Base-by-base conservation (phyloP, 2,888 invertebrate genomes). In the Dynastes hyllus region DNA sequence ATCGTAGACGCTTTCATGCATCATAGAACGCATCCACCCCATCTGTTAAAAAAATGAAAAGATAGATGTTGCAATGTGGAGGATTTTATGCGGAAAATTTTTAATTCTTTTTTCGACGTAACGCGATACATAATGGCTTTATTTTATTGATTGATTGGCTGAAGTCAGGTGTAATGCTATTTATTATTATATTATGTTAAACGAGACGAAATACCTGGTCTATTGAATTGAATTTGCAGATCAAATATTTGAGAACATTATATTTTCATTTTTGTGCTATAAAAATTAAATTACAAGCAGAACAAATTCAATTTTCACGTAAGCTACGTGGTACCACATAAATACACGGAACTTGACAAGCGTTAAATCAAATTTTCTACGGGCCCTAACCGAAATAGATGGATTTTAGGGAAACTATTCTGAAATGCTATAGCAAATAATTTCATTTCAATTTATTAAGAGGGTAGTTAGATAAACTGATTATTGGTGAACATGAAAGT, bases 401-500 rank as follows among this genome's bases (percentile, higher is more conserved):
- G 22, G n/a, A 73, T 73, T 58, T 73, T 61, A 73, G 73, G 58
- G 73, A 73, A 73, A 73, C 13, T 73, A 45, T 61, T 45, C 32
- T 37, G 22, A 27, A 55, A n/a, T 22, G 32, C 32, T 32, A 65
- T 65, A 65, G 2, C 8, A 22, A 55, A n/a, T 65, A 65, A 2
- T 29, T 65, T 65, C n/a, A 13, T 32, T 32, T 65, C 29, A 65
- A 65, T 32, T 65, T 32, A 65, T 6, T 27, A 32, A 2, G 29
- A 29, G 37, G 13, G n/a, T n/a, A 32, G 2, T 6, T 11, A 8
- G 8, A 45, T 45, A 45, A 2, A 45, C 9, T 45, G 8, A 45
- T 45, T 45, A 45, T 8, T 11, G 2, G 8, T 11, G 45, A 45
- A 45, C 45, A 45, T 11, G 45, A 11, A 45, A 45, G 11, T 11